Base-by-base conservation (phyloP, 2,113 vertebrate species). In the Poeciliopsis turrubarensis region DNA sequence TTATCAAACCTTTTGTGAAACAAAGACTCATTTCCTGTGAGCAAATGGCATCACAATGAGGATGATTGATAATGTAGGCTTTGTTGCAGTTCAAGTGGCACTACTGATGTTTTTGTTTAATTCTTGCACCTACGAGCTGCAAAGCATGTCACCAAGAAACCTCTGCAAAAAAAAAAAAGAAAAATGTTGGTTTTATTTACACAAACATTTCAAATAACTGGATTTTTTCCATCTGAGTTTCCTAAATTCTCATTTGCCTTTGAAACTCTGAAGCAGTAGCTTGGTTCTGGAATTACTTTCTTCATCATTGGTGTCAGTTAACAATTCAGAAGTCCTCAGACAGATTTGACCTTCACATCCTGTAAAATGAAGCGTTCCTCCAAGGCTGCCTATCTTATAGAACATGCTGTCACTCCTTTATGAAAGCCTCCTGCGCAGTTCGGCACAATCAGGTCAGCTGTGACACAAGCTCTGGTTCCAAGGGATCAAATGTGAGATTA, bases 191-290 rank as follows among this genome's bases (percentile, higher is more conserved):
- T 51, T 51, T 51, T 51, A 7, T 64, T 60, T 26, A 32, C 19
- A 57, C 67, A 79, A 85, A 12, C 34, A 37, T 37, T 37, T 37
- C 73, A 60, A 51, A 73, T 73, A 72, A 84, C 77, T 77, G 68
- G 66, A 57, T 65, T 78, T 86, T 29, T 89, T 80, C 80, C 82
- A 82, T 86, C 79, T 76, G 78, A 66, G 65, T 82, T 27, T 75
- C 41, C 17, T 68, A 15, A 19, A 29, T 60, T 44, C 27, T 77
- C 72, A 79, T 79, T 81, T 85, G 73, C 75, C 41, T 83, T 71
- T 63, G 68, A 54, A 67, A 70, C 41, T 81, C 60, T 32, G 9
- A 67, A 54, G 60, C 66, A 62, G 30, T 27, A 65, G 47, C 64
- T 72, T 51, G 75, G 70, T 65, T 80, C 29, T 68, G 37, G 37